Evolutionary conservation across 1,140 invertebrate species (phyloP).

Genomic region (Danaus melanippus): DNA sequence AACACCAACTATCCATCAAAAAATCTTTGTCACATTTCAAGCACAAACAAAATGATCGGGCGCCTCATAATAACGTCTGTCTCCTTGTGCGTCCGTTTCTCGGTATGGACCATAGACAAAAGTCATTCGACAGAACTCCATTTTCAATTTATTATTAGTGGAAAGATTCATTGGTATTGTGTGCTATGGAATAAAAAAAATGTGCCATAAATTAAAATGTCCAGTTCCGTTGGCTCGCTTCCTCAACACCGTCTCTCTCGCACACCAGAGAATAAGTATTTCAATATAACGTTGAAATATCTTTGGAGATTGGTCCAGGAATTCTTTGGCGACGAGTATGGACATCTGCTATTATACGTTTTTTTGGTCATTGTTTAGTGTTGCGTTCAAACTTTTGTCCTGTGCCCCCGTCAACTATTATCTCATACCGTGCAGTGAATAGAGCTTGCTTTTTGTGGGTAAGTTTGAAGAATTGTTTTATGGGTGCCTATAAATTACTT

Average conservation of each 20-base stretch:
- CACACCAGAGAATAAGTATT: slow-evolving; percentile 44
- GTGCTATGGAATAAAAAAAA: slow-evolving; percentile 54
- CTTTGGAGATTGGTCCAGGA: slow-evolving; percentile 49
- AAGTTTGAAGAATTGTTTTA: slow-evolving; percentile 68
- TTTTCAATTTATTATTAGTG: slow-evolving; percentile 65
- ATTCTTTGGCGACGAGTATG: slow-evolving; percentile 43
- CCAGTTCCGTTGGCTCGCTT: slow-evolving; percentile 41
- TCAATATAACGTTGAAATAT: slow-evolving; percentile 63
- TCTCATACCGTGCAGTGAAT: slow-evolving; percentile 55
- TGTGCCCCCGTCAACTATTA: slow-evolving; percentile 56
- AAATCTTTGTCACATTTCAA: slow-evolving; percentile 34
- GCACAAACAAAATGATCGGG: slow-evolving; percentile 42
- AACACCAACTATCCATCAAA: slow-evolving; percentile 44
- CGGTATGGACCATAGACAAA: slow-evolving; percentile 52
- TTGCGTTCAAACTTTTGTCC: slow-evolving; percentile 60
- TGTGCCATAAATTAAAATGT: slow-evolving; percentile 67
- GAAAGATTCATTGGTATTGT: slow-evolving; percentile 63
- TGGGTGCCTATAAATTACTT: slow-evolving; percentile 55
- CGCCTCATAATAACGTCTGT: slow-evolving; percentile 37
- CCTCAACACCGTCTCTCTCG: slow-evolving; percentile 36
- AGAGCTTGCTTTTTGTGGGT: slow-evolving; percentile 50
- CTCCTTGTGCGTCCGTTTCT: slow-evolving; percentile 68
- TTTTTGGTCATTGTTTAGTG: slow-evolving; percentile 46
- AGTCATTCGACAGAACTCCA: slow-evolving; percentile 47
- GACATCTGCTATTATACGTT: slow-evolving; percentile 58